These are phyloP conservation scores for Eulemur coronatus DNA, from an alignment of 2,797 vertebrate species.

Conservation along the genomic window DNA sequence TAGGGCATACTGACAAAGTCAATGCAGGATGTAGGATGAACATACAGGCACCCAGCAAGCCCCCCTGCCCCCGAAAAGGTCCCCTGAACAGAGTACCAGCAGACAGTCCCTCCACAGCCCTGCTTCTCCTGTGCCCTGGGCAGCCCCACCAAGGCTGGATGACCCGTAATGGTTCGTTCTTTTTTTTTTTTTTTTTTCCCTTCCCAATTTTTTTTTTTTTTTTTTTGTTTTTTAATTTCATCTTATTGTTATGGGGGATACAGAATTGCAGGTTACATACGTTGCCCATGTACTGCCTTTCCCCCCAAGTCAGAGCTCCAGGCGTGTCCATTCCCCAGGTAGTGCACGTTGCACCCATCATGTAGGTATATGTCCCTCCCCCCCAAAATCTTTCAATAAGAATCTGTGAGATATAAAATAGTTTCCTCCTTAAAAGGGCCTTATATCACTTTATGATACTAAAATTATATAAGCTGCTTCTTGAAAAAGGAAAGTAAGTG, in stretches of 20 bases:
- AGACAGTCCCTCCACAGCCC: accelerated
- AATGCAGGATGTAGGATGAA: background rate
- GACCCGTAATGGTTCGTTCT: background rate
- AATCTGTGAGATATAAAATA: background rate
- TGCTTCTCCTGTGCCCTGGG: accelerated
- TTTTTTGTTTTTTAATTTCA: too few relatives aligned
- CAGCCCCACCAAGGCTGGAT: background rate
- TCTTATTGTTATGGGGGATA: too few relatives aligned
- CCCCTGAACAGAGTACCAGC: background rate
- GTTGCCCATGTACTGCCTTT: too few relatives aligned
- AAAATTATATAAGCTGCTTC: background rate
- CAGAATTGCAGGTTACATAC: too few relatives aligned
- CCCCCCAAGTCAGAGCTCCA: too few relatives aligned
- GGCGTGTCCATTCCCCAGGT: too few relatives aligned
- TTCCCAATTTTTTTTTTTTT: too few relatives aligned
- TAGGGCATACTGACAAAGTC: background rate
- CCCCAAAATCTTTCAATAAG: background rate
- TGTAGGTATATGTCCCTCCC: too few relatives aligned
- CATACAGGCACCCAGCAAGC: background rate
- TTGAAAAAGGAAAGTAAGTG: background rate
- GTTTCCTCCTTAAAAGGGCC: background rate
- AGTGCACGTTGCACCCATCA: too few relatives aligned
- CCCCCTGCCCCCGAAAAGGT: background rate
- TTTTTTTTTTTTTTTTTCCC: too few relatives aligned
- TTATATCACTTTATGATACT: background rate